A percentile compares a stretch with the other conserved stretches of the same genome.
phyloP scores from a whole-genome alignment of 1,140 invertebrate species.

The Hormaphis cornu region DNA sequence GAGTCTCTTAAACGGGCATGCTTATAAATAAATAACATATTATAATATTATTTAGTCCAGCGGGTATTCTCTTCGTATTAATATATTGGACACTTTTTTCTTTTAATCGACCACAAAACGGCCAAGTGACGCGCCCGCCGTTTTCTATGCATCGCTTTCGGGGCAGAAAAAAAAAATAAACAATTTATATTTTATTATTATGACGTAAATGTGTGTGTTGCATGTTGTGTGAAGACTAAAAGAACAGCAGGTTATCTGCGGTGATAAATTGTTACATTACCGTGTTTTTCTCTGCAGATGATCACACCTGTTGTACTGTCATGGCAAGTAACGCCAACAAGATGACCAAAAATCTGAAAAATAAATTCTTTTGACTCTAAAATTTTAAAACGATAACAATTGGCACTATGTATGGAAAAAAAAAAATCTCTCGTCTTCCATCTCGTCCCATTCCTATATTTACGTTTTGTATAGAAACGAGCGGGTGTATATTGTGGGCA shows the following conservation, averaged over 20 bases:
- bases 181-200: background rate
- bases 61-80: background rate
- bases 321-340: no score
- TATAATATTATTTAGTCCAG: slow-evolving; percentile 3
- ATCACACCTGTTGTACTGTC: no score
- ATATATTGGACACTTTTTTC: background rate
- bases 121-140: background rate
- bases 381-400: no score
- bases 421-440: no score
- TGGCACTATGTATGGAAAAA: no score
- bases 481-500: no score
- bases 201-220: background rate
- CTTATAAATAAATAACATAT: background rate
- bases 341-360: no score
- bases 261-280: background rate
- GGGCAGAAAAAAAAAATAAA: background rate
- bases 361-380: no score
- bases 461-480: no score
- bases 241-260: background rate
- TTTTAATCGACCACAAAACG: background rate
- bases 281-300: background rate
- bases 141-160: background rate
- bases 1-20: background rate
- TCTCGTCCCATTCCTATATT: no score
- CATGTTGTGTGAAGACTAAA: no score